Base-by-base conservation (phyloP, 2,797 vertebrate genomes). In the Danio aesculapii region DNA sequence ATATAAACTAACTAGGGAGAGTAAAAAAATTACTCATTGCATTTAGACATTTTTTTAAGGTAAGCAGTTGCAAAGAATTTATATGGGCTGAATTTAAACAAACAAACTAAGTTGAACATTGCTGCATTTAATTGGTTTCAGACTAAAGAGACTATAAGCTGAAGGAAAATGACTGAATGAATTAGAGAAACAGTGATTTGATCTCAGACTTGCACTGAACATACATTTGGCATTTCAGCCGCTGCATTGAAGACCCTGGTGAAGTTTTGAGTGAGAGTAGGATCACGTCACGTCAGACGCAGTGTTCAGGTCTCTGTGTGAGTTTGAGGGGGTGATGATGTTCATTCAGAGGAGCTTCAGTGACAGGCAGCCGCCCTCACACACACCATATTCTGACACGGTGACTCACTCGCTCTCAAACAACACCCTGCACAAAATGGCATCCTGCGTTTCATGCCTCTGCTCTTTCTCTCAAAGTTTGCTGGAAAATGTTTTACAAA, bases 291-390 rank as follows among this genome's bases (percentile, higher is more conserved):
- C n/a, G 41, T 46, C 41, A 9, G 49, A 55, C 62, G 4, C 19
- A 52, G 47, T 43, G 21, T 39, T 47, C 53, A 59, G 53, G 75
- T 49, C 75, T 63, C 43, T 58, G 43, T 50, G 21, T 79, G 59
- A 64, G 73, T 79, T 69, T 79, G 49, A 53, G 64, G 72, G 74
- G 79, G 66, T 62, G 81, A 84, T 79, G 76, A 71, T 71, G 52
- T 70, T 84, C 71, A 84, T 77, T 82, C 58, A 82, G 44, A 91
- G 90, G 88, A 87, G 83, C 88, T 73, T 84, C 84, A 81, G 84
- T 89, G 91, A 91, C 89, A 91, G 88, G 87, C 88, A 89, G 69
- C 81, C 85, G 90, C 91, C 88, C 86, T 89, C 87, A 83, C 87
- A 84, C 86, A 88, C 84, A 30, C 30, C 85, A 86, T 88, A 91